Evolutionary conservation across 2,113 vertebrate genomes (phyloP), one percentile per base, ranked within the genome.

Genomic region (Siniperca knerii): DNA sequence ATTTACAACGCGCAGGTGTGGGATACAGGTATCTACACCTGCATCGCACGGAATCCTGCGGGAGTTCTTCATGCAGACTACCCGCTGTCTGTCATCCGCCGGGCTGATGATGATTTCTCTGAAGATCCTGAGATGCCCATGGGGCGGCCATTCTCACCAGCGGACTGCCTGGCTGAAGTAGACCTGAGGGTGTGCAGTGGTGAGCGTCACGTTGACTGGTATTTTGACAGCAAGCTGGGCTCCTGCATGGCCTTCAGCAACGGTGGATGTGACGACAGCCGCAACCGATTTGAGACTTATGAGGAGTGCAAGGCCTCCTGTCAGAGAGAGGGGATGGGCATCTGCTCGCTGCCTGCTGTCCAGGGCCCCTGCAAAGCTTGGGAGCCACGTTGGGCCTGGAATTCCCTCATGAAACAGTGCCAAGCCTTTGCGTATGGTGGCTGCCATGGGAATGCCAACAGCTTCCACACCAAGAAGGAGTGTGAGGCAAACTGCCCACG

Each of bases 381-480:
- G 97, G 97, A 99, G 90, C 95, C 96, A 0, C 97, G 98, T 61
- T 99, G 98, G 98, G 96, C 97, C 0, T 99, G 99, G 93, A 99
- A 97, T 83, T 89, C 95, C 0, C 77, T 97, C 64, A 94, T 96
- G 79, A 97, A 96, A 75, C 96, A 95, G 71, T 99, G 98, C 93
- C 97, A 97, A 57, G 96, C 97, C n/a, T 99, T 99, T 0, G 88
- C 96, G 37, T 99, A 97, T 0, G 97, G 98, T 0, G 98, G 98
- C 81, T 99, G 98, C 44, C 96, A 97, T 10, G 98, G 98, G 35
- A 99, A 99, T 8, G 85, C 92, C 80, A 99, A 99, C 93, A 99
- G 96, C 90, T 99, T 99, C 0, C 96, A 93, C 81, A 97, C 95
- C 91, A 96, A 96, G 16, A 96, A 95, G 74, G 96, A 96, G 67